These are phyloP conservation scores for Carettochelys insculpta DNA, from an alignment of 2,113 vertebrate species.

Conservation along the genomic window DNA sequence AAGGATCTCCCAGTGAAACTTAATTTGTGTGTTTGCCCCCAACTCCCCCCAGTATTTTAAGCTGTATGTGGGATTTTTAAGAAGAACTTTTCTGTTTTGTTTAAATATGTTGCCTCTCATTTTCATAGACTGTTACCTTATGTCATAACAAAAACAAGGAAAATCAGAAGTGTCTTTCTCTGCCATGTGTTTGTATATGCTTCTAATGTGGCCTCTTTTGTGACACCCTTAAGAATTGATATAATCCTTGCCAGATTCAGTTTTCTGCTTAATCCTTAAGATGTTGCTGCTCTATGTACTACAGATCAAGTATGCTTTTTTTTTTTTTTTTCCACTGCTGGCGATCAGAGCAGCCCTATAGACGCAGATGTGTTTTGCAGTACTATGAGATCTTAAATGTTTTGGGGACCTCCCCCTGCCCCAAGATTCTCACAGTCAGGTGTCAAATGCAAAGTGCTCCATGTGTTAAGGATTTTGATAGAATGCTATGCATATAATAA, in stretches of 20 bases:
- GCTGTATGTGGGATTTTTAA: neutral
- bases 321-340: too few relatives aligned
- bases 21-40: too few relatives aligned
- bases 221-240: neutral
- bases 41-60: too few relatives aligned
- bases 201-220: neutral
- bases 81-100: neutral
- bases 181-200: neutral
- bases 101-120: neutral
- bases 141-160: neutral
- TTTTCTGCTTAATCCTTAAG: neutral
- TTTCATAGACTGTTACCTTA: accelerated
- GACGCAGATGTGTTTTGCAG: neutral
- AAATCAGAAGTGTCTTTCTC: neutral
- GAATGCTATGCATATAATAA: neutral
- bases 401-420: neutral
- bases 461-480: neutral
- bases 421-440: neutral
- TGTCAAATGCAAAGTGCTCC: neutral
- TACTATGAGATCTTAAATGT: neutral
- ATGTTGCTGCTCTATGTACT: neutral
- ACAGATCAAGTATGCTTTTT: neutral
- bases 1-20: neutral
- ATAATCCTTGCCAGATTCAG: neutral
- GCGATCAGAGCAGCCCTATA: neutral